A percentile compares a stretch with the other conserved stretches of the same genome.
Evolutionary conservation across 2,888 invertebrate species (phyloP).

Genomic region (Odontomyia ornata): DNA sequence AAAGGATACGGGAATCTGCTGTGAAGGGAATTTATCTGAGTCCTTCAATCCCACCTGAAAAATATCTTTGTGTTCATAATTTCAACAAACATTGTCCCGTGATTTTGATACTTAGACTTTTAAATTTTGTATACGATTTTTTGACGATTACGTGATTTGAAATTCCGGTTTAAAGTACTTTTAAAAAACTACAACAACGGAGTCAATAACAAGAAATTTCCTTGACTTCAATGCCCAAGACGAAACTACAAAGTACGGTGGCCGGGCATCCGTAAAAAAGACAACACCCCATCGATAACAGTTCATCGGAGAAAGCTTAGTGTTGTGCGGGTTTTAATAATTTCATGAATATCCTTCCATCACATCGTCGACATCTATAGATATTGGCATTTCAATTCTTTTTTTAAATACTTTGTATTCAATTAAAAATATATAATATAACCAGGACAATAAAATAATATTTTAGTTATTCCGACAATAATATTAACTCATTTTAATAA

Average conservation of each 20-base stretch:
- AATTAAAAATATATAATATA: neutral
- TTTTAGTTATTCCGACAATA: too few species aligned
- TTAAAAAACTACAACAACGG: constrained; percentile 63
- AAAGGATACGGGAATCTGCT: neutral
- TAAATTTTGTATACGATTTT: neutral
- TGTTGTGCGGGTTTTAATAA: neutral
- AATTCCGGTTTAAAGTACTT: constrained; percentile 10
- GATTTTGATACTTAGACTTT: neutral
- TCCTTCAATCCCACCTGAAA: constrained; percentile 20
- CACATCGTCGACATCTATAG: neutral
- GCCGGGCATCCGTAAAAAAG: constrained; percentile 58
- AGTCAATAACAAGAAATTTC: constrained; percentile 59
- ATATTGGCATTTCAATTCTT: neutral
- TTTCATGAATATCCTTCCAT: constrained; percentile 7
- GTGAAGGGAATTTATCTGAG: neutral
- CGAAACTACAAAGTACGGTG: constrained; percentile 56
- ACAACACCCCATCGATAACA: constrained; percentile 63
- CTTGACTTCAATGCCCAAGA: constrained; percentile 59
- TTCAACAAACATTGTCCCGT: neutral
- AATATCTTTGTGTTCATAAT: constrained; percentile 36
- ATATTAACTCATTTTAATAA: too few species aligned
- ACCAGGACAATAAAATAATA: constrained; percentile 19
- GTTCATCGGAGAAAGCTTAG: neutral
- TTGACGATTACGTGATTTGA: neutral
- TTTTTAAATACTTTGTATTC: neutral